Base-by-base conservation (phyloP, 2,888 invertebrate species). In the Mythimna albipuncta region DNA sequence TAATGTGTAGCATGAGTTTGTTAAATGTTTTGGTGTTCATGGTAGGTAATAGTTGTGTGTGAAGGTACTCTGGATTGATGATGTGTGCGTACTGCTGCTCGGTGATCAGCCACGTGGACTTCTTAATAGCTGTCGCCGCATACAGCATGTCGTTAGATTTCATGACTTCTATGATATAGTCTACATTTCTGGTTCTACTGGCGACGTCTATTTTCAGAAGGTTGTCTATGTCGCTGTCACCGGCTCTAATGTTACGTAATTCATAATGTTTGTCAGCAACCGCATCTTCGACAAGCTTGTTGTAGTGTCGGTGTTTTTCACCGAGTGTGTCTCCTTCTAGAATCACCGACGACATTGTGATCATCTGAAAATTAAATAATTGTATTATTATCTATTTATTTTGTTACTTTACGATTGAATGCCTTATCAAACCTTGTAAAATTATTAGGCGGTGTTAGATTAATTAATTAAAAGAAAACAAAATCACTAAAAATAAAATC, bases 141-240 rank as follows among this genome's bases (percentile, higher is more conserved):
- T 93, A 94, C 52, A 95, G 79, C 89, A 93, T 90, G 78, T 95
- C 94, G 38, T 91, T 86, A 44, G 88, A 90, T 76, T 93, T 93
- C 1, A 94, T 78, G 41, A 92, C 89, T 50, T 89, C 88, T 7
- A 94, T 80, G 69, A 94, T 87, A 66, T 90, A 94, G 41, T 91
- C 85, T 2, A 93, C 85, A 81, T 94, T 84, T 83, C 85, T 91
- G 7, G 85, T 88, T 35, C 85, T 82, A 65, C 90, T 81, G 0
- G 94, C 94, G 57, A 92, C 72, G 68, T 94, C 93, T 79, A 94
- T 94, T 87, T 92, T 92, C 35, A 93, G 82, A 52, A 94, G 83
- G 70, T 93, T 93, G 26, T 90, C 87, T 32, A 93, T 67, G 73
- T 94, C 94, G 38, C 86, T 70, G 26, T 90, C 86, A 16, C 85